Conservation (phyloP, 1,140 invertebrate species). For the Eumeta japonica region DNA sequence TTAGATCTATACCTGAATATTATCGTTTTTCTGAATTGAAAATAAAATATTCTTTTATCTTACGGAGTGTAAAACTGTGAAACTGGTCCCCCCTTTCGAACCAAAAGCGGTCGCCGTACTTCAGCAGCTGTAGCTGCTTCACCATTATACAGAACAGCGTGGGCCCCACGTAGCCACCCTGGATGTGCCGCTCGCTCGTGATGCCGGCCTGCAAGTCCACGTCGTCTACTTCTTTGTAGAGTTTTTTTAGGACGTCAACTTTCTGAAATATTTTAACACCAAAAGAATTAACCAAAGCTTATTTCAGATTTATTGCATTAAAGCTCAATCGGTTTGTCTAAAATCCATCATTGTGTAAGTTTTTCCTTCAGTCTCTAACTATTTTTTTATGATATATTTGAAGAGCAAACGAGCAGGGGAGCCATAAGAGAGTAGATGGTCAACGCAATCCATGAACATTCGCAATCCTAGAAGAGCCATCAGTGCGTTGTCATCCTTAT, state of each 20-base stretch:
- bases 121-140: constrained; percentile 53
- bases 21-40: no score
- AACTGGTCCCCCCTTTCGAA: constrained; percentile 58
- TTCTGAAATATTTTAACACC: constrained; percentile 53
- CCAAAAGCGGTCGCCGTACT: constrained; percentile 56
- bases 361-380: no score
- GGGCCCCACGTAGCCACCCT: constrained; percentile 72
- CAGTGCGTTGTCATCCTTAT: no score
- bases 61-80: constrained; percentile 57
- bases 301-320: neutral
- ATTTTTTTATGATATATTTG: no score
- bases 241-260: constrained; percentile 36
- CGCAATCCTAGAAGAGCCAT: no score
- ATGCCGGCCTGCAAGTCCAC: constrained; percentile 82
- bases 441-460: no score
- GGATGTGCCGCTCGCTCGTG: constrained; percentile 65
- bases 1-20: no score
- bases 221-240: constrained; percentile 69
- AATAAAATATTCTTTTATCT: no score
- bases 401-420: no score
- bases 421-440: no score
- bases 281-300: constrained; percentile 22
- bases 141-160: constrained; percentile 79
- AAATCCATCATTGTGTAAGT: neutral
- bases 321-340: neutral